These are phyloP conservation scores for Amphipyra berbera DNA, from an alignment of 2,888 invertebrate species.

Conservation along the genomic window DNA sequence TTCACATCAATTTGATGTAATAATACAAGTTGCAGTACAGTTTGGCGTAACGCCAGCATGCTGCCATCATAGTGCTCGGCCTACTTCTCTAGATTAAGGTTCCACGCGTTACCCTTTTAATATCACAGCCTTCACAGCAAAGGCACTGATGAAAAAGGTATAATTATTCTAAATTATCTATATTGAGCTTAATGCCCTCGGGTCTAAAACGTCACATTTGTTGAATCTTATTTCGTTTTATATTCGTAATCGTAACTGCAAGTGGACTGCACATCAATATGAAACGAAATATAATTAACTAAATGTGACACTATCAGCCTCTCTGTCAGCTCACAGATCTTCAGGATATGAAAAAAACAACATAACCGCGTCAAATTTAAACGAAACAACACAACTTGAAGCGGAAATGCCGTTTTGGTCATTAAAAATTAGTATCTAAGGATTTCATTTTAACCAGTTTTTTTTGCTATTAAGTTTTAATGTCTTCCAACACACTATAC, in stretches of 20 bases:
- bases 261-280: no score
- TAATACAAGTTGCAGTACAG: slow-evolving; percentile 76
- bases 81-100: slow-evolving; percentile 44
- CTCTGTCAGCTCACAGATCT: neutral
- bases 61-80: slow-evolving; percentile 57
- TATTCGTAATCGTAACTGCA: no score
- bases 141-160: slow-evolving; percentile 15
- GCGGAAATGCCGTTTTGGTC: slow-evolving; percentile 28
- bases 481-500: neutral
- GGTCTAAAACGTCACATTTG: no score
- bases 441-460: no score
- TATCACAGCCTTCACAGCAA: slow-evolving; percentile 25
- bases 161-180: slow-evolving; percentile 16
- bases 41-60: slow-evolving; percentile 72
- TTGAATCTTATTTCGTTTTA: no score
- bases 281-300: no score
- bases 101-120: slow-evolving; percentile 24
- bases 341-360: slow-evolving; percentile 7
- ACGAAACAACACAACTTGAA: slow-evolving; percentile 48
- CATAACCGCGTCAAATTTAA: slow-evolving; percentile 45
- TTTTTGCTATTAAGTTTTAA: no score
- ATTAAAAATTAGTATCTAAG: neutral
- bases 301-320: no score
- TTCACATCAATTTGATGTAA: slow-evolving; percentile 88
- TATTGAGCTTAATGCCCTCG: slow-evolving; percentile 10